Base-by-base conservation (phyloP, 2,113 vertebrate species). In the Empidonax alnorum region DNA sequence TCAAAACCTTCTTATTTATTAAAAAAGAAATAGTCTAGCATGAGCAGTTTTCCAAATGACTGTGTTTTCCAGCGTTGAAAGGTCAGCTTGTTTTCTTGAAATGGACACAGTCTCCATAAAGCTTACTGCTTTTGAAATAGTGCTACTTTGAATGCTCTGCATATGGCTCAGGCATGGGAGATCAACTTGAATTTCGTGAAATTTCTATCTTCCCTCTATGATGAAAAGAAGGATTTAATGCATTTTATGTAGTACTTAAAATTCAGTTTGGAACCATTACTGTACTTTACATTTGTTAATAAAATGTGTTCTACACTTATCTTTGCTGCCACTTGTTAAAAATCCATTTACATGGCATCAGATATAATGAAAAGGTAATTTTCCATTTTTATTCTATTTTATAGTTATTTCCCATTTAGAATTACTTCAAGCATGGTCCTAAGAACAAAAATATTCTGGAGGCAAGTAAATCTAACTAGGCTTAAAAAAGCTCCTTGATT, bases 371-470 rank as follows among this genome's bases (percentile, higher is more conserved):
- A 92, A 94, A 93, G 39, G 46, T 74, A 58, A 53, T 87, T 89
- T 91, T 72, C 58, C 27, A 79, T 71, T 95, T 94, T 90, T 76
- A 49, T 73, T 87, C 84, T 80, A 58, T 81, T 93, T 89, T 87
- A 44, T 39, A 79, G 71, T 55, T 78, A 89, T 89, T 94, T 96
- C 53, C 53, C 79, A 91, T n/a, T 65, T 91, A 47, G 77, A 96
- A 94, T 91, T 91, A 92, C 74, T 74, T 78, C 61, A 67, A 74
- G 72, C 58, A 87, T 63, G 81, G 37, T 41, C 86, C 47, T 88
- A 78, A 69, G 78, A 95, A 92, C 78, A 96, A 90, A 88, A 93
- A 74, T 86, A 87, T 75, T 88, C 87, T 53, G n/a, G 20, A 93
- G 90, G 41, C 30, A 95, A 94, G 84, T 81, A 91, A 87, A 72